Evolutionary conservation across 2,113 vertebrate genomes (phyloP), one percentile per base, ranked within the genome.

Genomic region (Sorex araneus): DNA sequence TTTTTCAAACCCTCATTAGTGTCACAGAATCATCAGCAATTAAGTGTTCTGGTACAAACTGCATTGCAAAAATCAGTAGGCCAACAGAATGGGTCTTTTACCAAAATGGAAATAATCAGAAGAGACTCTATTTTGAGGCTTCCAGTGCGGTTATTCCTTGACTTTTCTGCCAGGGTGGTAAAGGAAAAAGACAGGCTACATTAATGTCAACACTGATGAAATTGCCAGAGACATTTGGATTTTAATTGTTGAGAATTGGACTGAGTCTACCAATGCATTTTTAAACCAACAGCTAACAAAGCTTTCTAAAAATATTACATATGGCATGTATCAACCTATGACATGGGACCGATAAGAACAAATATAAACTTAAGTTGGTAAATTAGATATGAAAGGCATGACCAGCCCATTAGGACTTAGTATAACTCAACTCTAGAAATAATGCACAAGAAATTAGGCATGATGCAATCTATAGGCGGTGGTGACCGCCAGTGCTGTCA

Each of bases 251-350:
- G 83, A 84, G 79, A 93, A 25, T 30, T 71, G 9, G 23, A 80
- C 27, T 13, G 81, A 90, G 67, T 90, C 50, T 77, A 92, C 78
- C 64, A 40, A 57, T 84, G 80, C 85, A 60, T 77, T 95, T 95
- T 88, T 57, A 90, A 95, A 86, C 36, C 27, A 84, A 82, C 78
- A 82, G 91, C 89, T 81, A 90, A 83, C 83, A 54, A 92, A 96
- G 76, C 93, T 93, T 95, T 96, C 93, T 93, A 60, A 95, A 95
- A 92, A 89, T 75, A 96, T 95, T 90, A 87, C 79, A 78, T 93
- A 80, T 94, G 83, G 67, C 54, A 70, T 36, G 34, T 74, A 95
- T 94, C 86, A 84, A 21, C 85, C 23, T 89, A 75, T 92, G 94
- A 95, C 92, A 95, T 83, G 69, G 23, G 25, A 36, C 73, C 84